A percentile compares a stretch with the other conserved stretches of the same genome.
These are phyloP conservation scores for Euzetes globulus DNA, from an alignment of 2,888 invertebrate genomes.

Conservation along the genomic window DNA sequence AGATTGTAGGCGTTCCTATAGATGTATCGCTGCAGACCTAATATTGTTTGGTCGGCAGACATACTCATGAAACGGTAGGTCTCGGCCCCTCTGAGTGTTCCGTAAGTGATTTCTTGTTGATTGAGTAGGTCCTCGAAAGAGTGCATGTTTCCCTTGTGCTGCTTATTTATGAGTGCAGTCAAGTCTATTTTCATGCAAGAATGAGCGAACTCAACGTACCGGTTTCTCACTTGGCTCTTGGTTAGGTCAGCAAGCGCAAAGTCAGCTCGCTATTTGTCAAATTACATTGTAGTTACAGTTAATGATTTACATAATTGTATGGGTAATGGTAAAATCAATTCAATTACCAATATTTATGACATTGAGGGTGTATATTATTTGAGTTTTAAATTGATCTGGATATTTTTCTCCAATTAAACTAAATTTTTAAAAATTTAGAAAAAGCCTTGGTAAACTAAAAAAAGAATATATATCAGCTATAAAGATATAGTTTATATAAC, in stretches of 20 bases:
- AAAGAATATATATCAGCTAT: too few relatives aligned
- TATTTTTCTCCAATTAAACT: too few relatives aligned
- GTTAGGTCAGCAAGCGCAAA: conserved; percentile 94
- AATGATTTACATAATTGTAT: too few relatives aligned
- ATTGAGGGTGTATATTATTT: too few relatives aligned
- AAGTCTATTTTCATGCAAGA: conserved; percentile 91
- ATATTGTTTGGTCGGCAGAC: not conserved
- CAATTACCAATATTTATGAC: too few relatives aligned
- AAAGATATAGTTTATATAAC: too few relatives aligned
- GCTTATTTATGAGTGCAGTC: conserved; percentile 51
- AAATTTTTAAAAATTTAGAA: too few relatives aligned
- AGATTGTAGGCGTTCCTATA: conserved; percentile 1
- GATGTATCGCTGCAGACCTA: not conserved
- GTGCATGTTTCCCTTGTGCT: not conserved
- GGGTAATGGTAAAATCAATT: too few relatives aligned
- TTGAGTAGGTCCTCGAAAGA: conserved; percentile 24
- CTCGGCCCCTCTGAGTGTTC: not conserved
- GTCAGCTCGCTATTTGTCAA: conserved; percentile 85
- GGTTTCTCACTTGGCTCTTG: conserved; percentile 88
- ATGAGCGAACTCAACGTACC: conserved; percentile 88
- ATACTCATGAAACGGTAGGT: conserved; percentile 22
- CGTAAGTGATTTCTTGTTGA: not conserved
- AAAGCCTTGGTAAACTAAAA: too few relatives aligned
- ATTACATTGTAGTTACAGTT: too few relatives aligned
- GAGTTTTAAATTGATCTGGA: too few relatives aligned